These are phyloP conservation scores for Caerostris extrusa DNA, from an alignment of 1,140 invertebrate species.

Conservation along the genomic window DNA sequence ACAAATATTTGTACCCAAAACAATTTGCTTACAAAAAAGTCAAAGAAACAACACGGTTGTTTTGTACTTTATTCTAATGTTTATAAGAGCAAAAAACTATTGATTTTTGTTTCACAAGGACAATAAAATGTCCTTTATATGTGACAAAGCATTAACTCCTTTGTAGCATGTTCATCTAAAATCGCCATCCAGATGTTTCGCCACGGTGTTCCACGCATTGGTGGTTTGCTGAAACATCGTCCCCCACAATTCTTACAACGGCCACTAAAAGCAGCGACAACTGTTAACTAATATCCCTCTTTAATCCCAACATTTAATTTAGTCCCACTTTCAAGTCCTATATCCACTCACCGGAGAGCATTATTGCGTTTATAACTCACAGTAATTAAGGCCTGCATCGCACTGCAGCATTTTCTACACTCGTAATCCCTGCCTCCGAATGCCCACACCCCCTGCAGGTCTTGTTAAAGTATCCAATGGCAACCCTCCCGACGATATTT, in stretches of 20 bases:
- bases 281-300: conserved; percentile 31
- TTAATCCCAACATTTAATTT: conserved; percentile 63
- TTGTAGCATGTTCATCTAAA: no score
- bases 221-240: neutral
- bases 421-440: neutral
- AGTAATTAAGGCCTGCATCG: conserved; percentile 47
- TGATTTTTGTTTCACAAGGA: no score
- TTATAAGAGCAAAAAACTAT: no score
- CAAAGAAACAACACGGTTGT: no score
- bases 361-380: conserved; percentile 54
- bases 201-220: neutral
- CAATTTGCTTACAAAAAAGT: no score
- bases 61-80: no score
- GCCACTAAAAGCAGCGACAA: neutral
- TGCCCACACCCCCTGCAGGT: neutral
- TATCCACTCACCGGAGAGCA: conserved; percentile 28
- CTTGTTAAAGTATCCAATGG: conserved; percentile 15
- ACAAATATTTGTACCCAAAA: no score
- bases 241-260: neutral
- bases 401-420: conserved; percentile 3
- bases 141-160: no score
- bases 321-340: conserved; percentile 22
- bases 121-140: no score
- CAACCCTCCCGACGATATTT: neutral
- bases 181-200: neutral